Evolutionary conservation across 30 jellyfish, hydroid and myxozoan species (phyloP).

Genomic region (Turritopsis rubra): DNA sequence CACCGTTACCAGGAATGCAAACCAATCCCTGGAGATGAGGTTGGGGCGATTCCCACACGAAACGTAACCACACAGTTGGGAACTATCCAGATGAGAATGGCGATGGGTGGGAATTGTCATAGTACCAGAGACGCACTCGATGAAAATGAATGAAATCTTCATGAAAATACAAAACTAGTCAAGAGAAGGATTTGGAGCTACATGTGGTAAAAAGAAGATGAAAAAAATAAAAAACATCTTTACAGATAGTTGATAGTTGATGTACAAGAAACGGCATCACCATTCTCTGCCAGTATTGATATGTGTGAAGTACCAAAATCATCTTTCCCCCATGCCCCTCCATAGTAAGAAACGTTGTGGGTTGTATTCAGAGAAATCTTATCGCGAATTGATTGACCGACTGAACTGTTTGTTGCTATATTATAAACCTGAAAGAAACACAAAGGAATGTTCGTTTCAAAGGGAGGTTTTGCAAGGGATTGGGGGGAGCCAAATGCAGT

Average conservation of each 20-base stretch:
- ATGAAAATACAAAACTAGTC: not conserved
- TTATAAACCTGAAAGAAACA: not conserved
- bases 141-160: too few relatives aligned
- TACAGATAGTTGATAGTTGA: conserved; percentile 63
- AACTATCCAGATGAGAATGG: too few relatives aligned
- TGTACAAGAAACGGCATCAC: conserved; percentile 88
- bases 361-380: not conserved
- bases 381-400: not conserved
- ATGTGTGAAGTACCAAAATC: conserved; percentile 93
- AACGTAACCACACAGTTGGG: too few relatives aligned
- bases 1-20: too few relatives aligned
- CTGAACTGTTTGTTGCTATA: not conserved
- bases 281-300: conserved; percentile 78
- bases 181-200: not conserved
- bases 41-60: too few relatives aligned
- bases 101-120: too few relatives aligned
- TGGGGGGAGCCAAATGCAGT: too few relatives aligned
- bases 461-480: not conserved
- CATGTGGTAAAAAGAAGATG: not conserved
- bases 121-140: too few relatives aligned
- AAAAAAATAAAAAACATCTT: not conserved
- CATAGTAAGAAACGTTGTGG: conserved; percentile 36
- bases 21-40: too few relatives aligned
- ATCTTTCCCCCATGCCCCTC: conserved; percentile 78
- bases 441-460: not conserved